phyloP scores from a whole-genome alignment of 1,140 invertebrate genomes.

The Neodiprion virginianus region DNA sequence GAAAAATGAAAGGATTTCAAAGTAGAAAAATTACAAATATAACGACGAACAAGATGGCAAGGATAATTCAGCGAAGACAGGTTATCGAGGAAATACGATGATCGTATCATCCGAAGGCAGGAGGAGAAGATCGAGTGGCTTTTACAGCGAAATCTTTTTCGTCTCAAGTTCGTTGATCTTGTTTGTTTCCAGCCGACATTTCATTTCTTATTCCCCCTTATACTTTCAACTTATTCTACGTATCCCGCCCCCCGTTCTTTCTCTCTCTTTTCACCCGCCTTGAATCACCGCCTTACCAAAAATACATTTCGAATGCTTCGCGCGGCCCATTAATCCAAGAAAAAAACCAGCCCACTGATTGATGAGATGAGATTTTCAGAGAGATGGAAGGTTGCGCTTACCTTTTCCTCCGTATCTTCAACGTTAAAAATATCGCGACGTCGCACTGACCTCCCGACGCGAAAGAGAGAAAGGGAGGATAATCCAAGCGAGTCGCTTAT shows the following conservation, averaged over 20 bases:
- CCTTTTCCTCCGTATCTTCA: not conserved
- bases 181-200: not conserved
- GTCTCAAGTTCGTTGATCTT: not conserved
- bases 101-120: not conserved
- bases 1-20: too few species aligned
- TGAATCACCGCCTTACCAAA: too few species aligned
- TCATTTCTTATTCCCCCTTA: not conserved
- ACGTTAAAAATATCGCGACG: too few species aligned
- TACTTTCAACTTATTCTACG: too few species aligned
- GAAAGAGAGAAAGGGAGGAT: not conserved
- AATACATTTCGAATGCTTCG: not conserved
- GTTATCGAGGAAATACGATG: too few species aligned
- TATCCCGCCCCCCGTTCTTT: too few species aligned
- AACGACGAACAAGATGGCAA: too few species aligned
- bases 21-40: too few species aligned
- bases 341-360: not conserved
- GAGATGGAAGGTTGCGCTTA: not conserved
- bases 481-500: too few species aligned
- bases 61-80: too few species aligned
- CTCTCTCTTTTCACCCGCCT: too few species aligned
- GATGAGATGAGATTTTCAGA: constrained; percentile 7
- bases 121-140: not conserved
- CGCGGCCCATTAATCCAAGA: not conserved
- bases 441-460: too few species aligned
- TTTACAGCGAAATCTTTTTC: not conserved